Evolutionary conservation across 2,888 invertebrate species (phyloP).

Genomic region (Ophioninae sp.): DNA sequence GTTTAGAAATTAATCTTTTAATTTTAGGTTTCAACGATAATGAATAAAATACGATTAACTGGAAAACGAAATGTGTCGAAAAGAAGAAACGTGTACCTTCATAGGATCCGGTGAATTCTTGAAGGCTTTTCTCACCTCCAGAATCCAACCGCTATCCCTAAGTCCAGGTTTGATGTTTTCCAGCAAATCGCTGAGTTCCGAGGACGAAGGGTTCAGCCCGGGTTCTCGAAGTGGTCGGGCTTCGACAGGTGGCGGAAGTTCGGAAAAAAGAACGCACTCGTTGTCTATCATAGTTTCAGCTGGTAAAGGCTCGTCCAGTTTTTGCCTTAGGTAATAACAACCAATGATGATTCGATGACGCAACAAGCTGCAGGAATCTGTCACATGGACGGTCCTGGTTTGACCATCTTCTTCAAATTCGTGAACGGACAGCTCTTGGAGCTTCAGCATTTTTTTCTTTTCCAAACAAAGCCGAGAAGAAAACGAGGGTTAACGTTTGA

Average conservation of each 20-base stretch:
- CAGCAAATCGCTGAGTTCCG: slow-evolving; percentile 72
- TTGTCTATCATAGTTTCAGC: slow-evolving; percentile 62
- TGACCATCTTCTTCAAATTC: slow-evolving; percentile 67
- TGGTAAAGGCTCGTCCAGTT: slow-evolving; percentile 55
- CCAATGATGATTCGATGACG: slow-evolving; percentile 74
- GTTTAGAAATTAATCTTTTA: too few species aligned
- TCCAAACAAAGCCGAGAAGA: too few species aligned
- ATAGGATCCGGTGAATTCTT: slow-evolving; percentile 69
- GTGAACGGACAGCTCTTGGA: slow-evolving; percentile 70
- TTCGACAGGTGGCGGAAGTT: slow-evolving; percentile 70
- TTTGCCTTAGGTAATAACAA: slow-evolving; percentile 71
- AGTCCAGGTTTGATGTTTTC: slow-evolving; percentile 72
- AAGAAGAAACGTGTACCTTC: slow-evolving; percentile 67
- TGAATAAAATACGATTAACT: too few species aligned
- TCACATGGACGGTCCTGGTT: slow-evolving; percentile 63
- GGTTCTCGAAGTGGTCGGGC: neutral
- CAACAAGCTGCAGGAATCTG: slow-evolving; percentile 74
- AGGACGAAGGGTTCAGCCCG: slow-evolving; percentile 46
- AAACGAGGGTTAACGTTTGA: neutral
- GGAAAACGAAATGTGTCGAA: too few species aligned
- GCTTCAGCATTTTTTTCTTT: slow-evolving; percentile 73
- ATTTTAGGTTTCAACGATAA: too few species aligned
- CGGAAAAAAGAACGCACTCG: slow-evolving; percentile 71
- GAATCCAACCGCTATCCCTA: slow-evolving; percentile 75
- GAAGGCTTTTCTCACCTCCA: slow-evolving; percentile 73